Conservation (phyloP, 2,888 invertebrate species). For the Koerneria pararmatus region DNA sequence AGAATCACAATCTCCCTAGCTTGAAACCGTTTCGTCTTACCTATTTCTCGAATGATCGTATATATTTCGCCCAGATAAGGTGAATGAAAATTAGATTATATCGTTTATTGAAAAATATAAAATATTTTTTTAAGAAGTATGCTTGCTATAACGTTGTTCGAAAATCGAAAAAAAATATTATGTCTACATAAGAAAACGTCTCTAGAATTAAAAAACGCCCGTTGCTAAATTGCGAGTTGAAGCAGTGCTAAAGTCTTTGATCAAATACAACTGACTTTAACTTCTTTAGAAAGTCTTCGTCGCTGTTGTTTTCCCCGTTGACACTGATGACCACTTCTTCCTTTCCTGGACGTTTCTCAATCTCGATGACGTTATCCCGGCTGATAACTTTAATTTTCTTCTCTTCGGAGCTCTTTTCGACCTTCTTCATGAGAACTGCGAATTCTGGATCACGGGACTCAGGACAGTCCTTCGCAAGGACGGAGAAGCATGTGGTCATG, state of each 20-base stretch:
- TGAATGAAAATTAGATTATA: no score
- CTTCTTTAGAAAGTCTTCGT: background rate
- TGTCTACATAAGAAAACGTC: no score
- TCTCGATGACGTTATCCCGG: background rate
- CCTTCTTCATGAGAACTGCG: conserved; percentile 52
- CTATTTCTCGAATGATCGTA: background rate
- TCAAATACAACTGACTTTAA: no score
- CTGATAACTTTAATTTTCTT: conserved; percentile 26
- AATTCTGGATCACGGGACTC: conserved; percentile 32
- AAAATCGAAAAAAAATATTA: no score
- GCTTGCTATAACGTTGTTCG: no score
- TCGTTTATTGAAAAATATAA: no score
- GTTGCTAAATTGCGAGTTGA: no score
- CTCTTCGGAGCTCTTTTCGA: conserved; percentile 19
- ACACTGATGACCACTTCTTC: conserved; percentile 32
- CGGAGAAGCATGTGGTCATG: conserved; percentile 48
- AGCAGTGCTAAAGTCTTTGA: no score
- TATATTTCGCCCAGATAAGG: no score
- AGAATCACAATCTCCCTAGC: no score
- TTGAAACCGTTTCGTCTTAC: background rate
- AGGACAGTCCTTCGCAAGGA: conserved; percentile 60
- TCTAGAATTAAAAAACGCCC: no score
- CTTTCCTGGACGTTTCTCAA: conserved; percentile 22
- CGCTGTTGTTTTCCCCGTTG: conserved; percentile 17
- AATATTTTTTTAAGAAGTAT: no score